Evolutionary conservation across 2,113 vertebrate species (phyloP).

Genomic region (Callipepla californica): DNA sequence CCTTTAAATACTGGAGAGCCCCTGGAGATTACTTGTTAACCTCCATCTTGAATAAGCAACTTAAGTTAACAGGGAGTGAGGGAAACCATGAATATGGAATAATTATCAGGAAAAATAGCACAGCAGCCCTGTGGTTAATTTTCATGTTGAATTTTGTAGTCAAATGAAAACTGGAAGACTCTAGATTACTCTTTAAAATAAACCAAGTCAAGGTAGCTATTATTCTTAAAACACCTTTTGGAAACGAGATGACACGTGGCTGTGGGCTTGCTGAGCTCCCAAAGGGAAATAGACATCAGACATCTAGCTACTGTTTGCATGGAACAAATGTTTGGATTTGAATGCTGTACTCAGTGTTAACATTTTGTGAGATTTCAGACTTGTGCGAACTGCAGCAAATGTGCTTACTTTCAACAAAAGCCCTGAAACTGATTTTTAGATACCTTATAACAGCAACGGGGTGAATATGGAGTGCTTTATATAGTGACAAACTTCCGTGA

Average conservation of each 20-base stretch:
- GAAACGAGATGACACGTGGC: neutral
- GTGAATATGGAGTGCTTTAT: neutral
- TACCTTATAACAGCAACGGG: neutral
- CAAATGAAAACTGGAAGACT: neutral
- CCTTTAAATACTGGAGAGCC: slow-evolving; percentile 26
- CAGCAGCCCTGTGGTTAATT: neutral
- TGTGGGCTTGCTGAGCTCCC: neutral
- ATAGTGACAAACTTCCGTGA: neutral
- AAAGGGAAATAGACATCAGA: neutral
- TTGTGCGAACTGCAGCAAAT: neutral
- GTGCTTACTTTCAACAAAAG: neutral
- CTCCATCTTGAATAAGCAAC: neutral
- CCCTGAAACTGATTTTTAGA: neutral
- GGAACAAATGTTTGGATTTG: neutral
- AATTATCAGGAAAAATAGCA: neutral
- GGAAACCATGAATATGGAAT: neutral
- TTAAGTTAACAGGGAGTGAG: neutral
- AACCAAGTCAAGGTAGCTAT: neutral
- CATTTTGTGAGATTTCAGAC: neutral
- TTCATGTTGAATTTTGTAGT: neutral
- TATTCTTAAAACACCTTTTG: neutral
- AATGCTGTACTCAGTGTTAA: neutral
- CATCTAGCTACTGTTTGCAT: neutral
- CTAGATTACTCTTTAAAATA: neutral
- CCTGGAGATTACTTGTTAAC: neutral